phyloP scores from a whole-genome alignment of 1,140 invertebrate genomes.

The Lysiphlebus fabarum region DNA sequence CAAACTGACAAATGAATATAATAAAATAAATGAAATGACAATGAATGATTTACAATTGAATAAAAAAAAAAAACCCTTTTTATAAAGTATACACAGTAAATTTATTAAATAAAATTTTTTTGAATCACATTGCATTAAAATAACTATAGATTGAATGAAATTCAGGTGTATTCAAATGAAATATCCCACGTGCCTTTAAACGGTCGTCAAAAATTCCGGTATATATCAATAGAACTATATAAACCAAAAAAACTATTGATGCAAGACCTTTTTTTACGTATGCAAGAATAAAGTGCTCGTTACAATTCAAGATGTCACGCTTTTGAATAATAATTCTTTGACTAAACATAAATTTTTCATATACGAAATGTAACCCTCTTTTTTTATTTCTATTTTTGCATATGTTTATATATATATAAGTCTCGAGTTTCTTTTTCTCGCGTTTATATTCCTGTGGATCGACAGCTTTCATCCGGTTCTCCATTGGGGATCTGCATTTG shows the following conservation, averaged over 20 bases:
- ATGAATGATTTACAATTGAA: too few species aligned
- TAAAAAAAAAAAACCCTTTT: too few species aligned
- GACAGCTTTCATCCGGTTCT: conserved; percentile 22
- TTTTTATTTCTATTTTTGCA: conserved; percentile 16
- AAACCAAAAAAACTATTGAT: background rate
- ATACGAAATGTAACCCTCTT: conserved; percentile 18
- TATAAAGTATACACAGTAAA: too few species aligned
- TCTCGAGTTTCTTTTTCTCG: conserved; percentile 26
- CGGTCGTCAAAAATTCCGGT: background rate
- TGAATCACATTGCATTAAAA: too few species aligned
- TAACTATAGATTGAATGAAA: background rate
- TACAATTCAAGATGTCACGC: conserved; percentile 21
- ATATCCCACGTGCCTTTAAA: conserved; percentile 12
- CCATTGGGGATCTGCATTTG: conserved; percentile 29
- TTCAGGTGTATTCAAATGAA: conserved; percentile 19
- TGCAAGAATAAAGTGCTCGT: conserved; percentile 22
- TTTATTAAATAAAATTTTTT: too few species aligned
- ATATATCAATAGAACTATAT: conserved; percentile 5
- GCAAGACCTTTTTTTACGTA: background rate
- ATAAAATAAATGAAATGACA: too few species aligned
- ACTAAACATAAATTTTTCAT: background rate
- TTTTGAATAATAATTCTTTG: conserved; percentile 18
- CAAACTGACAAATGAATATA: too few species aligned
- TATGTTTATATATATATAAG: conserved; percentile 21
- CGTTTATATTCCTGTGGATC: conserved; percentile 4